Evolutionary conservation across 1,140 invertebrate species (phyloP), one percentile per base, ranked within the genome.

Genomic region (Ceratitis capitata): DNA sequence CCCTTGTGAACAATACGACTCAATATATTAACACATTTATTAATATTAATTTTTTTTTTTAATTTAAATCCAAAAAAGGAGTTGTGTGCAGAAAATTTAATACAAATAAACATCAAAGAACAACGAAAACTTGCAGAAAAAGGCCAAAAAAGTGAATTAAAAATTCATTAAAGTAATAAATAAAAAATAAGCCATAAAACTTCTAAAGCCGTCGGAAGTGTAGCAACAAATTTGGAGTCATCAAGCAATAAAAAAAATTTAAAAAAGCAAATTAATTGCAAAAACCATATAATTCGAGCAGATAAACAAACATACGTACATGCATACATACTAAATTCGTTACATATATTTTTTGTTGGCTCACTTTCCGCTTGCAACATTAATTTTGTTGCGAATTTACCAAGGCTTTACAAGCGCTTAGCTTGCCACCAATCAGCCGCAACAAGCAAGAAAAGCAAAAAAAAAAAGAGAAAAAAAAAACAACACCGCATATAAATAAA

Each of bases 121-220:
- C 26, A 69, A 69, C 19, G 32, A 69, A 35, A 32, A 53, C 14
- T 16, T 35, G 29, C 39, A 12, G 16, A 58, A 58, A 58, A 26
- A 6, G 45, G 45, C n/a, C n/a, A 39, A 69, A 69, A 69, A 19
- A 69, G 61, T 19, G 19, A 64, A 64, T 53, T 12, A 53, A 53
- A 53, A 53, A 56, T 56, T 56, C n/a, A 56, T n/a, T n/a, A n/a
- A 23, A n/a, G 16, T 32, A 69, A 69, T 69, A 69, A 69, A 35
- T 69, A 35, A 69, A 69, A 69, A 69, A 47, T 39, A 69, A 69
- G 39, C 16, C 35, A 35, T 39, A 19, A 69, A 39, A 12, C n/a
- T 10, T n/a, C n/a, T 78, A 78, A 78, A 78, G n/a, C 69, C n/a
- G 39, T 78, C 69, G 39, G 69, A 78, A 78, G 69, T 78, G 69